Base-by-base conservation (phyloP, 2,888 invertebrate species). In the Yponomeuta cagnagella region DNA sequence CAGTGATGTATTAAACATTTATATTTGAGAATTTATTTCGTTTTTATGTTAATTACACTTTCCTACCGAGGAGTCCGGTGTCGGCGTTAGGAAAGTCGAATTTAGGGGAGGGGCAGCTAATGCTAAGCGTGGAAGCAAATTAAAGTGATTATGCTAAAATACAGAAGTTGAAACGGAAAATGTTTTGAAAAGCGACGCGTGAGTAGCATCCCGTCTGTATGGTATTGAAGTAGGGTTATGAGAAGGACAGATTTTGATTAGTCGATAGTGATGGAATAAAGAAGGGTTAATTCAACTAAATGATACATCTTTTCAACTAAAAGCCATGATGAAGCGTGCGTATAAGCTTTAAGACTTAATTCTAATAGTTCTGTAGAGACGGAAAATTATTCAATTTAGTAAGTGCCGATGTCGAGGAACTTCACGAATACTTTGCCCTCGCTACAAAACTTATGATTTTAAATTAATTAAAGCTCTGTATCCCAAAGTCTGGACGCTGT, bases 81-180 rank as follows among this genome's bases (percentile, higher is more conserved):
- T 86, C 89, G 90, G 92, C 84, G 83, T 89, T 88, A 91, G 93
- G 92, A 92, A 92, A 92, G 92, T 89, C 86, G 87, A 80, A 78
- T 84, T 58, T 85, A 86, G 84, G 84, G 77, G 83, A 79, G 80
- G 78, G 79, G 69, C 70, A 65, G 75, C 82, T 86, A 85, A 84
- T 85, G 75, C 70, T 64, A 70, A 70, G 70, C 70, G 70, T 70
- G 70, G n/a, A 67, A 70, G 70, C 70, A 70, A 70, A 70, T 33
- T 23, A 64, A 70, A 52, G 70, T 70, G 70, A 69, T 69, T n/a
- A 58, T 58, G 15, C 12, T 58, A 15, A 58, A 58, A 58, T 43
- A 43, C 8, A 12, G 30, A 37, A 43, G 15, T 37, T 67, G 31
- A 67, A 43, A 30, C 33, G 15, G 30, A 67, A 68, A 68, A 33